Evolutionary conservation across 2,797 vertebrate genomes (phyloP).

Genomic region (Peromyscus melanophrys): DNA sequence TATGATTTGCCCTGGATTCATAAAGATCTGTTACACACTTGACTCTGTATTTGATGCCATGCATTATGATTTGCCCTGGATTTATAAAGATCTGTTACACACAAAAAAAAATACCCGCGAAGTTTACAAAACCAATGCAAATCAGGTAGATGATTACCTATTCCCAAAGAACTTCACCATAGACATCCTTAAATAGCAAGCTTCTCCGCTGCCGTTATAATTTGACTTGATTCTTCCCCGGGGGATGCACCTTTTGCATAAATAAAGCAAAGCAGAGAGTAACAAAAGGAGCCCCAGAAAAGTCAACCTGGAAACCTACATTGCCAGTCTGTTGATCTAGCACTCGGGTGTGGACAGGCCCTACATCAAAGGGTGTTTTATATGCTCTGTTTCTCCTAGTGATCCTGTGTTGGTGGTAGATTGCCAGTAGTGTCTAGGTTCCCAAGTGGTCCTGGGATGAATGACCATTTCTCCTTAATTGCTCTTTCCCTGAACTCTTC

Average conservation of each 20-base stretch:
- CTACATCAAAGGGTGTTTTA: background rate
- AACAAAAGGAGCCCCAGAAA: background rate
- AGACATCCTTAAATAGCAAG: constrained; percentile 59
- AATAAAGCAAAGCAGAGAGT: constrained; percentile 60
- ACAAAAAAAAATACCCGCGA: background rate
- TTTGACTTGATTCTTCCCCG: constrained; percentile 48
- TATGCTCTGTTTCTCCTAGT: no score
- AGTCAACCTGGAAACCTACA: background rate
- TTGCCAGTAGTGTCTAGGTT: background rate
- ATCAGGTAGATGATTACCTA: constrained; percentile 52
- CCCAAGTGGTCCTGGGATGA: background rate
- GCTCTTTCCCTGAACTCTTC: background rate
- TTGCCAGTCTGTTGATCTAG: background rate
- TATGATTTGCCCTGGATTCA: constrained; percentile 7
- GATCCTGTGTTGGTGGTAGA: fast-evolving
- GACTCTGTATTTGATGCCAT: background rate
- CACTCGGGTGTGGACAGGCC: background rate
- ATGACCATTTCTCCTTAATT: background rate
- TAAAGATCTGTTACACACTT: constrained; percentile 34
- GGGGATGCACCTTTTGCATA: constrained; percentile 57
- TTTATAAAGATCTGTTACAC: constrained; percentile 33
- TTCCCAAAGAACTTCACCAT: constrained; percentile 48
- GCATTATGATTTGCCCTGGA: background rate
- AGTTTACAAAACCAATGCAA: constrained; percentile 67
- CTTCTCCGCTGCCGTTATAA: constrained; percentile 41